Evolutionary conservation across 2,797 vertebrate genomes (phyloP), one percentile per base, ranked within the genome.

Genomic region (Hoplostethus mediterraneus): DNA sequence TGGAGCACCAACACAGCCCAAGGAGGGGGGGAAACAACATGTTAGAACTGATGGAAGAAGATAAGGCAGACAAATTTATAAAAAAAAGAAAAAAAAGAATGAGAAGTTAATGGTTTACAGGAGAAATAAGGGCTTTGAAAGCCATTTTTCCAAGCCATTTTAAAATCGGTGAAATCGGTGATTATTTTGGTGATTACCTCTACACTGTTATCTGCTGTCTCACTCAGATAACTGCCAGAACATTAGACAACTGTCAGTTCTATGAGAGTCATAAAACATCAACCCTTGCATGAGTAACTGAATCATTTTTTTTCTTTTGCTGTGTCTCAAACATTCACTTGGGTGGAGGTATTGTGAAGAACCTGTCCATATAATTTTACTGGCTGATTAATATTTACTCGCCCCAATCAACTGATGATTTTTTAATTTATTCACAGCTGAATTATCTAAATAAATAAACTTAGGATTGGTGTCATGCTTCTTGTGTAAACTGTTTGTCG

Each of bases 1-100:
- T 98, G 96, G 95, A 96, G 96, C 97, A 97, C 96, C 97, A 97
- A 97, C 96, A 96, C 95, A 96, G 95, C 95, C 95, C 95, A 94
- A 95, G 94, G 94, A 86, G 84, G 89, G 90, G 92, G 91, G 85
- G 90, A 96, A 95, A 97, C 94, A 96, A 96, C 95, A 97, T 90
- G 95, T 99, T 98, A 98, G 97, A 98, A 83, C 88, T 91, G 96
- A 97, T 94, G 95, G 94, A 96, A 93, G 94, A 95, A 91, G 79
- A 94, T 90, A 93, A 93, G 88, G 84, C 88, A 85, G 89, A 90
- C 84, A 91, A 94, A 94, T 93, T 85, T 93, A 92, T 79, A 83
- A 55, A 67, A 49, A 79, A 80, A 77, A 81, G 76, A 75, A 68
- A 93, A 90, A 63, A 70, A 67, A 79, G 85, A 83, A 71, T 60